Evolutionary conservation across 2,113 vertebrate genomes (phyloP).

Genomic region (Anguilla japonica): DNA sequence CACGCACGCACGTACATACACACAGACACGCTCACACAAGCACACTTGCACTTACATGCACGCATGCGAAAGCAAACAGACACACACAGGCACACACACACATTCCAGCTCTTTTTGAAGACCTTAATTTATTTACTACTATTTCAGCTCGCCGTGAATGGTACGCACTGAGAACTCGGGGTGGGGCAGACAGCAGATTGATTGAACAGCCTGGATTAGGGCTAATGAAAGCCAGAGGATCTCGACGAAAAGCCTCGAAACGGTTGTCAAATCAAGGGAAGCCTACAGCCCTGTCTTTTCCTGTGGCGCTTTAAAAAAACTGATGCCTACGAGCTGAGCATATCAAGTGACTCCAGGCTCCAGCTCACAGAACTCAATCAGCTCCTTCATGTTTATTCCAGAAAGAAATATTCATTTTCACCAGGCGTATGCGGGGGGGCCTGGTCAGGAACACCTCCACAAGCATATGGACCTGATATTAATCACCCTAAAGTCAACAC

Average conservation of each 20-base stretch:
- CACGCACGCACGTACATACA: not conserved
- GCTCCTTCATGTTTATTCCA: not conserved
- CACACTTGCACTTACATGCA: not conserved
- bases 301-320: not conserved
- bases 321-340: not conserved
- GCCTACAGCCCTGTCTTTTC: not conserved
- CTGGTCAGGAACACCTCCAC: not conserved
- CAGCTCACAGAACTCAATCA: not conserved
- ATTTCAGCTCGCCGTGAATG: not conserved
- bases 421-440: not conserved
- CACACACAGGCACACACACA: not conserved
- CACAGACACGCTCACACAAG: not conserved
- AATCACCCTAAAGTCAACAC: not conserved
- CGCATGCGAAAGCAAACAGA: not conserved
- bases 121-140: not conserved
- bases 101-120: not conserved
- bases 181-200: not conserved
- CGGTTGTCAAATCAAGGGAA: not conserved
- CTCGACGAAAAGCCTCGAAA: not conserved
- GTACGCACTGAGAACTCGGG: not conserved
- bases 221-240: not conserved
- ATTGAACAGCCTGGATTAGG: not conserved
- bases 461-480: not conserved
- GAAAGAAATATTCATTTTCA: not conserved
- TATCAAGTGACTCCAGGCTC: not conserved